Conservation (phyloP, 2,888 invertebrate species). For the Drepana falcataria region DNA sequence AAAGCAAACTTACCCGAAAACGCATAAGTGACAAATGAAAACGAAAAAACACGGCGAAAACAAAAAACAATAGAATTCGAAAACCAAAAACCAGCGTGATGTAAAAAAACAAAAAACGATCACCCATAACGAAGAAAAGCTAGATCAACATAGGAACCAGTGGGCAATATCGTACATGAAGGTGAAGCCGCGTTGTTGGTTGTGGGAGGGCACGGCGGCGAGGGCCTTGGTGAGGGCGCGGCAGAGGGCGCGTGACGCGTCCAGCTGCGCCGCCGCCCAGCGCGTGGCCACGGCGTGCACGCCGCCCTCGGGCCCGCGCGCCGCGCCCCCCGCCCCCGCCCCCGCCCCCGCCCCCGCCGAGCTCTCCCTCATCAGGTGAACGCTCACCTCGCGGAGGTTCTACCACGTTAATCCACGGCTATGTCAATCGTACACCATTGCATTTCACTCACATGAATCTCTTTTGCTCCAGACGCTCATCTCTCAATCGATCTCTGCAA, state of each 20-base stretch:
- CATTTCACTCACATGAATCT: too few species aligned
- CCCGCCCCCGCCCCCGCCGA: constrained; percentile 53
- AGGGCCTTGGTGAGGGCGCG: constrained; percentile 85
- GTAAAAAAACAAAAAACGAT: neutral
- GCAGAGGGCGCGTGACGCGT: constrained; percentile 87
- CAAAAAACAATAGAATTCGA: constrained; percentile 5
- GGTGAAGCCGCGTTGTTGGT: constrained; percentile 86
- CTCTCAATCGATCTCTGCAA: too few species aligned
- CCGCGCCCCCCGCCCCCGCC: constrained; percentile 32
- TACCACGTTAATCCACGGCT: constrained; percentile 30
- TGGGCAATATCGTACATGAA: constrained; percentile 79
- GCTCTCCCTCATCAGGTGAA: constrained; percentile 85
- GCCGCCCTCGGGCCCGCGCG: constrained; percentile 45
- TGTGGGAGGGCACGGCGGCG: constrained; percentile 82
- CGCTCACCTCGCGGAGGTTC: constrained; percentile 91
- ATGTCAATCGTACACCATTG: too few species aligned
- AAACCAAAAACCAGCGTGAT: neutral
- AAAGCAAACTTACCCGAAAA: constrained; percentile 13
- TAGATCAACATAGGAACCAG: neutral
- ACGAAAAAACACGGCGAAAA: constrained; percentile 7
- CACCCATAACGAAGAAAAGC: neutral
- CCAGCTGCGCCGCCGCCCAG: constrained; percentile 89
- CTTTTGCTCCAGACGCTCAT: too few species aligned
- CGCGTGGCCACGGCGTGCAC: constrained; percentile 90
- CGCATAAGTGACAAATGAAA: neutral